Base-by-base conservation (phyloP, 2,113 vertebrate genomes). In the Protobothrops flavoviridis region DNA sequence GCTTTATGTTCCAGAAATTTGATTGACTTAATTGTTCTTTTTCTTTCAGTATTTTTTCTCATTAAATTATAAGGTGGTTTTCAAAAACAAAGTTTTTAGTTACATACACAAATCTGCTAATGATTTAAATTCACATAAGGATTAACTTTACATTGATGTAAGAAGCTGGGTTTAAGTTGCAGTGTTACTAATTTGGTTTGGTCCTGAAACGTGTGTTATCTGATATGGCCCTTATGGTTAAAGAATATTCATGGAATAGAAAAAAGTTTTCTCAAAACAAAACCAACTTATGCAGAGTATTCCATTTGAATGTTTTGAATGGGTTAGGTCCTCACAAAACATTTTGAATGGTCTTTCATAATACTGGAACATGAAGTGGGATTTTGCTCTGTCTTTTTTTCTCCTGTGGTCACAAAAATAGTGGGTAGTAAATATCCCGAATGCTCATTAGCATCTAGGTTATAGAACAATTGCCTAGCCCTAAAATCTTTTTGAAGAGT, bases 11-110 rank as follows among this genome's bases (percentile, higher is more conserved):
- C 48, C 81, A 87, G 85, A 57, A 12, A 5, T 8, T 45, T 57
- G 1, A 89, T 23, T 43, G 17, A 48, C 2, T 89, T 3, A 39
- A 6, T 90, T 33, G 91, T 10, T 10, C 2, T 24, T 74, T 74
- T 74, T 33, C 15, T 39, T 39, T 39, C 17, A 8, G n/a, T 81
- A 39, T 81, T 81, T 20, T 74, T 61, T 21, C 39, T n/a, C 9
- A 91, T 93, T 57, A 89, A 90, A 5, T 85, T 95, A 93, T 26
- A 4, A 23, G 39, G 92, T 81, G 33, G 2, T 81, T 81, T 56
- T 45, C 24, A 24, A 8, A 24, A 13, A 64, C 29, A 13, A 93
- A 3, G 39, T 15, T 33, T 33, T 61, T 61, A 61, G 2, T 10
- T 90, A 43, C 43, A 59, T 43, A 50, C 29, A 24, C 10, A 86